phyloP scores from a whole-genome alignment of 2,888 invertebrate species.

The Torymus texanus region DNA sequence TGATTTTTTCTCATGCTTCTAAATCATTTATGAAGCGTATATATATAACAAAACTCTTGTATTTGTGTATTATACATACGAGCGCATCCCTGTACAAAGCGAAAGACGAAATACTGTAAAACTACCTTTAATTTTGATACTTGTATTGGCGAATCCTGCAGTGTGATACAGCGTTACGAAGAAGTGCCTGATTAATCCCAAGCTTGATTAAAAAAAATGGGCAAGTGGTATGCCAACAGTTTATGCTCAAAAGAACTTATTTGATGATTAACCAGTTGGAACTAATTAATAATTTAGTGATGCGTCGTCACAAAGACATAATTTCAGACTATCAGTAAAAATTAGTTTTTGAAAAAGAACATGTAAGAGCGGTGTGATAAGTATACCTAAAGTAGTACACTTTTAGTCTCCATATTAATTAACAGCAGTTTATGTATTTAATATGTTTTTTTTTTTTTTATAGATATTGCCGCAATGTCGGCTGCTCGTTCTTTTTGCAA shows the following conservation, averaged over 20 bases:
- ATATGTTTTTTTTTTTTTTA: too few relatives aligned
- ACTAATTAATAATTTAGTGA: background rate
- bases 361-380: constrained; percentile 14
- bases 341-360: constrained; percentile 4
- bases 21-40: background rate
- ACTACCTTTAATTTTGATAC: constrained; percentile 50
- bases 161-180: constrained; percentile 29
- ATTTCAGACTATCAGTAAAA: background rate
- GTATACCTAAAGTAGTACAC: background rate
- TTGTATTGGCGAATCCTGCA: constrained; percentile 23
- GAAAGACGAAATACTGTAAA: constrained; percentile 26
- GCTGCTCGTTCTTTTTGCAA: background rate
- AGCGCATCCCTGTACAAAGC: constrained; percentile 27
- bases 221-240: constrained; percentile 21
- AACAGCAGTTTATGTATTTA: background rate
- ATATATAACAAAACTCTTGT: constrained; percentile 14
- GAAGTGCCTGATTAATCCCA: constrained; percentile 53
- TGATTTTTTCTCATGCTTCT: constrained; percentile 15
- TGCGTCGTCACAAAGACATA: background rate
- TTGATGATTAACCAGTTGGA: constrained; percentile 5
- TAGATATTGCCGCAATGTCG: too few relatives aligned
- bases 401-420: background rate
- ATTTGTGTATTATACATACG: constrained; percentile 24
- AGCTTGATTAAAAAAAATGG: constrained; percentile 37
- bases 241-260: constrained; percentile 19